These are phyloP conservation scores for Smithornis capensis DNA, from an alignment of 2,113 vertebrate species.

Conservation along the genomic window DNA sequence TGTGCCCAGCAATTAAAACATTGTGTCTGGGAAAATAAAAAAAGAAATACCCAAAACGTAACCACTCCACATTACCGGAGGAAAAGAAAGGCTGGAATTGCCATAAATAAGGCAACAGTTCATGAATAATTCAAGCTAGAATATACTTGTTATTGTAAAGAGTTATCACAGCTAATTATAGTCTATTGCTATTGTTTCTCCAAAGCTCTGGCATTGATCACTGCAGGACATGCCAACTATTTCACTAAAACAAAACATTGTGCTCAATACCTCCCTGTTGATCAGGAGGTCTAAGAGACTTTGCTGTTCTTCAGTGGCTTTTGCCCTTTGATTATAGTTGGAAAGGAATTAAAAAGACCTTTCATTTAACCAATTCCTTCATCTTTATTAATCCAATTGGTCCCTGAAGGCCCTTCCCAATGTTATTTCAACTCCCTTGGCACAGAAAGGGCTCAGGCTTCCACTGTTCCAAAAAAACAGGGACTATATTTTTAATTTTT, in stretches of 20 bases:
- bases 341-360: not conserved
- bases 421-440: not conserved
- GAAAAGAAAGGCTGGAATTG: not conserved
- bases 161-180: constrained; percentile 57
- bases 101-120: constrained; percentile 8
- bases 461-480: not conserved
- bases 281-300: not conserved
- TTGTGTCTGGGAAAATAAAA: not conserved
- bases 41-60: not conserved
- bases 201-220: constrained; percentile 40
- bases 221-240: constrained; percentile 42
- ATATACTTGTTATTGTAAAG: constrained; percentile 44
- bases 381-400: not conserved
- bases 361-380: not conserved
- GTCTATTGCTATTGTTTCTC: not conserved
- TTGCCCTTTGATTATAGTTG: not conserved
- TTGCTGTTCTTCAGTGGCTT: not conserved
- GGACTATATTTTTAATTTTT: not conserved
- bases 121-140: constrained; percentile 59
- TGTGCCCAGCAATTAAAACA: not conserved
- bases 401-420: not conserved
- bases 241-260: constrained; percentile 38
- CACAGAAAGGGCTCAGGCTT: not conserved
- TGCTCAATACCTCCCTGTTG: not conserved
- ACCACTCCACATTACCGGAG: not conserved